Evolutionary conservation across 2,113 vertebrate genomes (phyloP).

Genomic region (Scophthalmus maximus): DNA sequence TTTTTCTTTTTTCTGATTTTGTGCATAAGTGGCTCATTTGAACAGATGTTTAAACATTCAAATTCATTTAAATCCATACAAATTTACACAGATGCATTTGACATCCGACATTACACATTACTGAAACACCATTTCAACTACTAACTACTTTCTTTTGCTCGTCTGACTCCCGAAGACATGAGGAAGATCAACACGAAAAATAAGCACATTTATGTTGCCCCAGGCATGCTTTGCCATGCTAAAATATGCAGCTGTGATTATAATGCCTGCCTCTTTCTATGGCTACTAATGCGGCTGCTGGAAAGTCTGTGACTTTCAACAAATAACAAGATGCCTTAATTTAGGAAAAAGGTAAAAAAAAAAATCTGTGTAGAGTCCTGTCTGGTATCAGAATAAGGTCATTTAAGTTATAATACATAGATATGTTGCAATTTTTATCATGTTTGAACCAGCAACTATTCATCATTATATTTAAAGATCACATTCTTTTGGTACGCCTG

Average conservation of each 20-base stretch:
- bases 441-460: not conserved
- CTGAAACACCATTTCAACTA: constrained; percentile 3
- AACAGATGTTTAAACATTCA: constrained; percentile 18
- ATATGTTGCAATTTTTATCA: not conserved
- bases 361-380: not conserved
- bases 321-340: not conserved
- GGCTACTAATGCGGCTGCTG: constrained; percentile 34
- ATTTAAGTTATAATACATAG: not conserved
- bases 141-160: constrained; percentile 22
- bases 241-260: constrained; percentile 70
- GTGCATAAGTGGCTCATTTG: constrained; percentile 29
- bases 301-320: not conserved
- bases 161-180: constrained; percentile 40
- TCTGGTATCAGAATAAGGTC: not conserved
- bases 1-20: not conserved
- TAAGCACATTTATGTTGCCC: constrained; percentile 43
- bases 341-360: not conserved
- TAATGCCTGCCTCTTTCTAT: constrained; percentile 49
- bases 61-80: constrained; percentile 4
- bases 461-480: not conserved
- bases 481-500: not conserved
- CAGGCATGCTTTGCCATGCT: constrained; percentile 47
- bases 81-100: constrained; percentile 4
- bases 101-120: constrained; percentile 24
- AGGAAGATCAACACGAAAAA: constrained; percentile 61